Evolutionary conservation across 2,113 vertebrate genomes (phyloP).

Genomic region (Astur gentilis): DNA sequence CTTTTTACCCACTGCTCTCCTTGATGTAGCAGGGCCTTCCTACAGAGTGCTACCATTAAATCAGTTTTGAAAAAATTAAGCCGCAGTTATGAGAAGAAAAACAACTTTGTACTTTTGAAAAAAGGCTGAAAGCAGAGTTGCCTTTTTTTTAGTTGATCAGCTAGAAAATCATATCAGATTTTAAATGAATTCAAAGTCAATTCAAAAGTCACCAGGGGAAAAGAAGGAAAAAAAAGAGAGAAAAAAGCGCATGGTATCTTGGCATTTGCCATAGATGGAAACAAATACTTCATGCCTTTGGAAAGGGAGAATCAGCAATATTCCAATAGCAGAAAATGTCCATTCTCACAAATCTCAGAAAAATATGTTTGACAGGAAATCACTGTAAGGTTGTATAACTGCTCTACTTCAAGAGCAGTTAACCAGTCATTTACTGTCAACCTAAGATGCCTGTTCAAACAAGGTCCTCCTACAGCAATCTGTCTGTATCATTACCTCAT

Average conservation of each 20-base stretch:
- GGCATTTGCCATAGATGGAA: not conserved
- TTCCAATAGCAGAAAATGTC: not conserved
- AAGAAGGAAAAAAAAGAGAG: not conserved
- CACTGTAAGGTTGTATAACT: not conserved
- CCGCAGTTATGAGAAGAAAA: not conserved
- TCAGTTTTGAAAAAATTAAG: not conserved
- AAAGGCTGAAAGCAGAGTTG: not conserved
- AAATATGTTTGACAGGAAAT: not conserved
- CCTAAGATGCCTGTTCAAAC: not conserved
- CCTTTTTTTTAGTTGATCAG: not conserved
- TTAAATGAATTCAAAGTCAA: not conserved
- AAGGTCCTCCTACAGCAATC: not conserved
- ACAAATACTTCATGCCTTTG: not conserved
- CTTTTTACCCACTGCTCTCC: not conserved
- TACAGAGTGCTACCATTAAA: not conserved
- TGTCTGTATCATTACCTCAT: not conserved
- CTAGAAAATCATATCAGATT: not conserved
- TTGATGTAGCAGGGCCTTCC: not conserved
- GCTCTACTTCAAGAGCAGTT: not conserved
- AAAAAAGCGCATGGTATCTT: fast-evolving
- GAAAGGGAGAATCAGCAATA: not conserved
- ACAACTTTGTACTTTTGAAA: not conserved
- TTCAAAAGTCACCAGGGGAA: not conserved
- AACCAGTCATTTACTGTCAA: not conserved
- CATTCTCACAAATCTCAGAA: not conserved